A percentile compares a stretch with the other conserved stretches of the same genome.
These are phyloP conservation scores for Aproaerema taeniolella DNA, from an alignment of 2,888 invertebrate species.

Conservation along the genomic window DNA sequence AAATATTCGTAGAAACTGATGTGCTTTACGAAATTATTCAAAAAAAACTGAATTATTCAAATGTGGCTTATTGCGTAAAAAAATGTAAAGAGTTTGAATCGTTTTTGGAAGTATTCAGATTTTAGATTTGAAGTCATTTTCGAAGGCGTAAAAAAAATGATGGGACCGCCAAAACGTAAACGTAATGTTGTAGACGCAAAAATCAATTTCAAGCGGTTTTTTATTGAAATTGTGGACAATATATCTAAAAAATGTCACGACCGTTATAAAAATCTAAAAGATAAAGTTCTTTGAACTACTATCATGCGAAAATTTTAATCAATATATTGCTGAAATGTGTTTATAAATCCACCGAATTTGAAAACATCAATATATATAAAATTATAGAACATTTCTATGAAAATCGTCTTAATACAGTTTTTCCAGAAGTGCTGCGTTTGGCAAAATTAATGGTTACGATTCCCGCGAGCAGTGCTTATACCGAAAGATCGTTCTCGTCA, in stretches of 20 bases:
- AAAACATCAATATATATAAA: too few relatives aligned
- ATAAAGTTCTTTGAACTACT: too few relatives aligned
- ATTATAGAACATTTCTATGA: slow-evolving; percentile 1
- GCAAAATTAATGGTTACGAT: background rate
- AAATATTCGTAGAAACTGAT: slow-evolving; percentile 9
- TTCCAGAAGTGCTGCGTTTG: slow-evolving; percentile 6
- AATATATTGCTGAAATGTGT: too few relatives aligned
- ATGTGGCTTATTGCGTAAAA: slow-evolving; percentile 6
- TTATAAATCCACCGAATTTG: too few relatives aligned
- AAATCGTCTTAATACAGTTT: slow-evolving; percentile 1
- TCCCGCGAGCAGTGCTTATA: slow-evolving; percentile 5
- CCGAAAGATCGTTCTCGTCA: slow-evolving; percentile 7
- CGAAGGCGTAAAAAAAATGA: background rate
- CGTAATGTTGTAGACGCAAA: slow-evolving; percentile 1
- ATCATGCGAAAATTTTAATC: too few relatives aligned
- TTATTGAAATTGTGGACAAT: too few relatives aligned
- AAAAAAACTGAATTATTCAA: too few relatives aligned
- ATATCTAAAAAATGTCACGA: too few relatives aligned
- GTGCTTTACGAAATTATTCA: slow-evolving; percentile 7
- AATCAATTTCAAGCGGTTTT: background rate
- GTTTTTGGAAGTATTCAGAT: background rate
- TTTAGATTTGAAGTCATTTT: background rate
- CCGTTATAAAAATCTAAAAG: too few relatives aligned
- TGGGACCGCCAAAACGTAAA: slow-evolving; percentile 8
- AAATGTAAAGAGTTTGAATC: slow-evolving; percentile 6